Evolutionary conservation across 2,113 vertebrate species (phyloP).

Genomic region (Nestor notabilis): DNA sequence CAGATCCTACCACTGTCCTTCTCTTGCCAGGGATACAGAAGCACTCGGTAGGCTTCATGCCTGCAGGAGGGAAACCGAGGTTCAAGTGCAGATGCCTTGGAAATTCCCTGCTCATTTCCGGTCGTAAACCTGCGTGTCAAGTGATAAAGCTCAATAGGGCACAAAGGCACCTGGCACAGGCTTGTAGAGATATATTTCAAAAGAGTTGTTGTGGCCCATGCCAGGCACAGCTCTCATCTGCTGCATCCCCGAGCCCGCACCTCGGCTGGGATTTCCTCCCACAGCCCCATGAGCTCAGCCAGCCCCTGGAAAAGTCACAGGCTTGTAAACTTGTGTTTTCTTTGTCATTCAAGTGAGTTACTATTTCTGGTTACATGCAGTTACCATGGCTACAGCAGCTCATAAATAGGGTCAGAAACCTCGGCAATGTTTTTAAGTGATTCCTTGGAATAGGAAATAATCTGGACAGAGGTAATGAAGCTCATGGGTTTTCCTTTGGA

Average conservation of each 20-base stretch:
- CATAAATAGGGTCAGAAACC: slow-evolving; percentile 61
- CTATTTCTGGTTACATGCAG: slow-evolving; percentile 56
- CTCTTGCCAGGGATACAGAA: background rate
- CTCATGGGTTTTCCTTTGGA: background rate
- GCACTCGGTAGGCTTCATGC: background rate
- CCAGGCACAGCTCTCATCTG: background rate
- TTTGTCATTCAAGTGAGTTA: slow-evolving; percentile 30
- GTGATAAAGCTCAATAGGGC: background rate
- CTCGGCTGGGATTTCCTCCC: slow-evolving; percentile 35
- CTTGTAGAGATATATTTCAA: background rate
- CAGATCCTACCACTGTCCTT: background rate
- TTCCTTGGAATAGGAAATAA: background rate
- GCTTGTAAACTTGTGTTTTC: slow-evolving; percentile 55
- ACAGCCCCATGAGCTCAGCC: slow-evolving; percentile 8
- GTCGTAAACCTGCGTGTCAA: background rate
- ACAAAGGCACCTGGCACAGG: background rate
- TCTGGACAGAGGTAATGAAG: background rate
- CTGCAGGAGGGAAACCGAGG: background rate
- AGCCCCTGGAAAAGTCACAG: slow-evolving; percentile 27
- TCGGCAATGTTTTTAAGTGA: background rate
- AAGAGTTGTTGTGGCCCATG: background rate
- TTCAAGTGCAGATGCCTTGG: background rate
- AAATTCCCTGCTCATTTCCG: background rate
- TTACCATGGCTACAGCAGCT: slow-evolving; percentile 54
- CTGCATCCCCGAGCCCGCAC: background rate